Base-by-base conservation (phyloP, 2,113 vertebrate species). In the Hucho hucho region DNA sequence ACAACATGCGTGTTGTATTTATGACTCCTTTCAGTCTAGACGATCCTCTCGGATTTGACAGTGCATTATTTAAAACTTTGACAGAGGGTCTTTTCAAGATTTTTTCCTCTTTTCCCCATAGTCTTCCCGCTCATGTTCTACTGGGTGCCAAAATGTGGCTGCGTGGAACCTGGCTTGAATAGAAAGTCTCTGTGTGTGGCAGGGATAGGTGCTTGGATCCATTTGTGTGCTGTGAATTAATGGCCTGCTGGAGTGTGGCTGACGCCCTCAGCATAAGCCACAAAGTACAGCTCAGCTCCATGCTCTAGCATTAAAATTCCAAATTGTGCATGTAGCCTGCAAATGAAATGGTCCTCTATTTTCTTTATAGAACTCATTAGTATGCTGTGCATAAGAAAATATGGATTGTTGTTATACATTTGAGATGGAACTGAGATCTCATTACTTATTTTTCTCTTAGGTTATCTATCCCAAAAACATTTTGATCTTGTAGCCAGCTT, bases 161-260 rank as follows among this genome's bases (percentile, higher is more conserved):
- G 80, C 70, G 84, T 88, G 89, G 93, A 92, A 90, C 90, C 86
- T 43, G 70, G 78, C 89, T 93, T 93, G 91, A 95, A 95, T 94
- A 92, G 89, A 90, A 70, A 75, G 76, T 79, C 74, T 68, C 53
- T 80, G 87, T 89, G 89, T 88, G 91, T 92, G 88, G 87, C 83
- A 76, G 49, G 78, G 78, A 56, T 72, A 76, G 64, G 67, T 76
- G 70, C 79, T 89, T 82, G 84, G 86, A 82, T 87, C 85, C 58
- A 87, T 83, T 84, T 86, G 81, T 78, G 85, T 72, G 81, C 84
- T 75, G 64, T 83, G 81, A 88, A 91, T 90, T 84, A 89, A 85
- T 87, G 82, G 79, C 77, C 83, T 73, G 70, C 76, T 79, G 70
- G 75, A 81, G 87, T 82, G 85, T 64, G 78, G 83, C 72, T 84